Percentiles rank a stretch among this genome's conserved stretches.
Conservation (phyloP, 1,140 invertebrate species). For the Scylla paramamosain region DNA sequence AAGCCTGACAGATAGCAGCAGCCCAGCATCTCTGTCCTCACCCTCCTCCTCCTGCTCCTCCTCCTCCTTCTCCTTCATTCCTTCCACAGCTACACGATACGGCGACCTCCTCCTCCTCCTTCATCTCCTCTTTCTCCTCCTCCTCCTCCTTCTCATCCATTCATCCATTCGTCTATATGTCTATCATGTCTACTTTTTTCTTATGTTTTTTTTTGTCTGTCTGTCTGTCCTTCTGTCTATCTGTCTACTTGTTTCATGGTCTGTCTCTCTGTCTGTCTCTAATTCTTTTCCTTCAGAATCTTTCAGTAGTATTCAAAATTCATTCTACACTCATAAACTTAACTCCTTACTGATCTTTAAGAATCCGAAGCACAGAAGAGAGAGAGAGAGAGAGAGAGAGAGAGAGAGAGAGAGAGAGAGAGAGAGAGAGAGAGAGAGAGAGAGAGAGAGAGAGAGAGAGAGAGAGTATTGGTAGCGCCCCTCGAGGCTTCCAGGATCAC, state of each 20-base stretch:
- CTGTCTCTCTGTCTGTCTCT: constrained; percentile 33
- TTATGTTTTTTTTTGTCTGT: not conserved
- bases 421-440: constrained; percentile 46
- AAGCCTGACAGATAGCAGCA: not conserved
- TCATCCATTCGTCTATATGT: not conserved
- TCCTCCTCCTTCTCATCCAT: not conserved
- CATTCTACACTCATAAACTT: no score
- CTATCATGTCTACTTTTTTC: not conserved
- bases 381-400: not conserved
- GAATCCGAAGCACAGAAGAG: not conserved
- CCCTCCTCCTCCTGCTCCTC: not conserved
- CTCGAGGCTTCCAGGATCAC: not conserved
- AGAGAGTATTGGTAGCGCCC: not conserved
- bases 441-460: constrained; percentile 23
- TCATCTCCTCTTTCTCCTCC: not conserved
- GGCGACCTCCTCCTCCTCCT: not conserved
- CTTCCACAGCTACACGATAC: not conserved
- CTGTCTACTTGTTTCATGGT: constrained; percentile 29
- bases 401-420: constrained; percentile 33
- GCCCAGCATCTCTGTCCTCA: not conserved
- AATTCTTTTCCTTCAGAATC: no score
- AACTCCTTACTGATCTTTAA: no score
- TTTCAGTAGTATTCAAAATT: no score
- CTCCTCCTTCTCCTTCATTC: not conserved
- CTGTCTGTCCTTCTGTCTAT: not conserved